These are phyloP conservation scores for Ctenochaetus hawaiiensis DNA, from an alignment of 2,797 vertebrate species.

Conservation along the genomic window DNA sequence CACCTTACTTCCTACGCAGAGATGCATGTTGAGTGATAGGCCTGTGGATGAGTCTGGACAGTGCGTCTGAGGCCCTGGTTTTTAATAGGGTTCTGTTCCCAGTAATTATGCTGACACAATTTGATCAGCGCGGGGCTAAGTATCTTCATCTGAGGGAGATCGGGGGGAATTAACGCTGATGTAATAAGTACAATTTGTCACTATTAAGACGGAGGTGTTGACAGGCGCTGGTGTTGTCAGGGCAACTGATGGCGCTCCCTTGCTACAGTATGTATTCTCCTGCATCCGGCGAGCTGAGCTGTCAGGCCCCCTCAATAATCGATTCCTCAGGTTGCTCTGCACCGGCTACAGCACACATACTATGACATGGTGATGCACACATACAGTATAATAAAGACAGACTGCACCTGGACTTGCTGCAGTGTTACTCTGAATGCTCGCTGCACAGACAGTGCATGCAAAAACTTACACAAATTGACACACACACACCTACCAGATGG, in stretches of 20 bases:
- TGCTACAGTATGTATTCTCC: constrained; percentile 73
- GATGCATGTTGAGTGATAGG: constrained; percentile 81
- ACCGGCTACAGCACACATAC: constrained; percentile 58
- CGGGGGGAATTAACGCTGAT: constrained; percentile 93
- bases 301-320: constrained; percentile 76
- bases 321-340: constrained; percentile 62
- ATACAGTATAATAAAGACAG: constrained; percentile 51
- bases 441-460: constrained; percentile 7
- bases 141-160: constrained; percentile 94
- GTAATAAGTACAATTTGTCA: constrained; percentile 97
- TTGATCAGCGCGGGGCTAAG: constrained; percentile 93
- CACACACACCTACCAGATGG: constrained; percentile 4
- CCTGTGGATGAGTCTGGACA: constrained; percentile 81
- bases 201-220: constrained; percentile 92
- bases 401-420: constrained; percentile 48
- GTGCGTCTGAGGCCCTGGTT: constrained; percentile 85
- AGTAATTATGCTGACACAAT: constrained; percentile 95
- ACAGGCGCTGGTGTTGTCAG: constrained; percentile 87
- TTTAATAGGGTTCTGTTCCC: constrained; percentile 94
- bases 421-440: not conserved
- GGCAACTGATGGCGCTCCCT: constrained; percentile 85
- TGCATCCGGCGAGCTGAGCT: constrained; percentile 70
- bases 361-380: constrained; percentile 43
- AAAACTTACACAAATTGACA: constrained; percentile 5
- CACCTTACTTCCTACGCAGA: constrained; percentile 65